Evolutionary conservation across 2,797 vertebrate species (phyloP), one percentile per base, ranked within the genome.

Genomic region (Crocodylus rhombifer): DNA sequence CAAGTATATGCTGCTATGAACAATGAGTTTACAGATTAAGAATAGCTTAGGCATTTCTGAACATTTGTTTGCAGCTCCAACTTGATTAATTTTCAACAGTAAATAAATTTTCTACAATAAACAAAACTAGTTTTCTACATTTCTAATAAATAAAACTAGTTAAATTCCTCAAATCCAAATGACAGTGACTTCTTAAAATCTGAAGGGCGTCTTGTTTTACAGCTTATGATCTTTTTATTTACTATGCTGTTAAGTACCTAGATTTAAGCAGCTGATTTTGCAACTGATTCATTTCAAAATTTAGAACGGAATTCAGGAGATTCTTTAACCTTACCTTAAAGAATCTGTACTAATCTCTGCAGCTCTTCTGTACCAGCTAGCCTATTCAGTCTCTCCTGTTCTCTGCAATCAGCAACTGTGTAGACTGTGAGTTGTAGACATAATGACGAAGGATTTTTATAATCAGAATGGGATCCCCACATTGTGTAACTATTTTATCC

Each of bases 401-500:
- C 25, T 33, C 25, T 15, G 82, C 55, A 62, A 33, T n/a, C 51
- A 2, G 80, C 64, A 15, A 10, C 71, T 61, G 55, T 3, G 4
- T 1, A 28, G 42, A 79, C 3, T 7, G 88, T 28, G 55, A 80
- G 84, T 81, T 5, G 77, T 80, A 87, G 78, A 81, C 92, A 86
- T 94, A 17, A 69, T 65, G 28, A 79, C 51, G 94, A 75, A 96
- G 95, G 28, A 67, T 89, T 97, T 97, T 96, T 97, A 97, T 97
- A 97, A 92, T 26, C 80, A 26, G 91, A 81, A 89, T 8, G 56
- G 81, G 83, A 94, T 95, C 33, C 13, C 75, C 57, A 58, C 94
- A 75, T 97, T 98, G 97, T 97, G 61, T 97, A 98, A 98, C 96
- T 17, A 25, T 64, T 23, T 87, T 20, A 88, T 28, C 97, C 97